These are phyloP conservation scores for Pycnonotus jocosus DNA, from an alignment of 2,113 vertebrate genomes.

Conservation along the genomic window DNA sequence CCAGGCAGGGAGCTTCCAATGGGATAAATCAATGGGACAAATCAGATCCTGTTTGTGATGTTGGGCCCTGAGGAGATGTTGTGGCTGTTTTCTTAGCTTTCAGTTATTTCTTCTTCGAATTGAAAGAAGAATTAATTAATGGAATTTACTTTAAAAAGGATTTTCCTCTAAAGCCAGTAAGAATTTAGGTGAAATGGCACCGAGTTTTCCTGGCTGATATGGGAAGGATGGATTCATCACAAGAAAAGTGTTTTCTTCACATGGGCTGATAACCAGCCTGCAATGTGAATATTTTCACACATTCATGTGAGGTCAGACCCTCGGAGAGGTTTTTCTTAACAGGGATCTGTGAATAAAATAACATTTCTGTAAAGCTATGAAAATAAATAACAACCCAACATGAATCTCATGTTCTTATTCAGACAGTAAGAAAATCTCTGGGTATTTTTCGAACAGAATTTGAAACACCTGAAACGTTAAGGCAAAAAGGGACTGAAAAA, in stretches of 20 bases:
- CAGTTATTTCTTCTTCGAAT: background rate
- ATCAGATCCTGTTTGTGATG: background rate
- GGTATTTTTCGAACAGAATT: background rate
- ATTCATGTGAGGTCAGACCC: background rate
- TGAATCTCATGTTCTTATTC: accelerated
- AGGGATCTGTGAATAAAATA: background rate
- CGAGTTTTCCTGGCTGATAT: background rate
- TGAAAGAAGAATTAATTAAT: background rate
- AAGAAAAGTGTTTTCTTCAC: background rate
- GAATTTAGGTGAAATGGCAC: background rate
- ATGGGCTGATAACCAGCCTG: background rate
- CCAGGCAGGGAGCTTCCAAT: background rate
- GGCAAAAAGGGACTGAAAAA: background rate
- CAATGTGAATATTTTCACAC: background rate
- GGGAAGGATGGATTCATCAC: background rate
- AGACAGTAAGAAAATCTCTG: background rate
- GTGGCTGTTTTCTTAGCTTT: background rate
- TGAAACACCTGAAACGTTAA: background rate
- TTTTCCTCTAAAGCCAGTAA: background rate
- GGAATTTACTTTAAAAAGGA: background rate
- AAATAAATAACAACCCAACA: background rate
- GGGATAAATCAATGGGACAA: background rate
- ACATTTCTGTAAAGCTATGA: background rate
- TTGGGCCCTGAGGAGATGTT: background rate
- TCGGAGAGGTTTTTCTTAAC: background rate